Conservation (phyloP, 2,888 invertebrate genomes). For the Agrochola litura region DNA sequence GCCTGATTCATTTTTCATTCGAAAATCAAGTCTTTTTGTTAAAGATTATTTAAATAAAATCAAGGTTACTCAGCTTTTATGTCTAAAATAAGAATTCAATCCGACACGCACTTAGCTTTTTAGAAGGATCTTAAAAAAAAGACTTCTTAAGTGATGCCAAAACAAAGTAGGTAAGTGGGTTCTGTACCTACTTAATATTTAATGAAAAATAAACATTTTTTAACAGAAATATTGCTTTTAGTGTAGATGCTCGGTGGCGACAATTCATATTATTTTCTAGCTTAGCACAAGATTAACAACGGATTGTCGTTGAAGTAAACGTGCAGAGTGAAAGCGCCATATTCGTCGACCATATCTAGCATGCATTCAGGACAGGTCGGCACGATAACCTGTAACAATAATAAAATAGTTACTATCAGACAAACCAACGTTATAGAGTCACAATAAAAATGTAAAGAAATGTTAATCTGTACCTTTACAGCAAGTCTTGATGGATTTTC, state of each 20-base stretch:
- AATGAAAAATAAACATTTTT: background rate
- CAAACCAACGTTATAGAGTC: background rate
- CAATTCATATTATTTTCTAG: too few relatives aligned
- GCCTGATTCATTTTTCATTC: too few relatives aligned
- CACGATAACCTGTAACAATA: slow-evolving; percentile 4
- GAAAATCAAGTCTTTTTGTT: too few relatives aligned
- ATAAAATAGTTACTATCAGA: background rate
- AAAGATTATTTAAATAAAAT: too few relatives aligned
- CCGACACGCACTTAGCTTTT: too few relatives aligned
- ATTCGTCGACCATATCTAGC: accelerated
- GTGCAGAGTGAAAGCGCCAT: background rate
- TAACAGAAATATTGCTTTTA: background rate
- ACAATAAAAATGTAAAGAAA: background rate
- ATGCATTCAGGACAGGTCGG: background rate
- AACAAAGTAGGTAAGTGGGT: background rate
- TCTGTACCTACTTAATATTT: background rate
- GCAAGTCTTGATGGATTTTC: accelerated
- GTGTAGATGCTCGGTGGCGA: background rate
- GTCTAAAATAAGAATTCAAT: too few relatives aligned
- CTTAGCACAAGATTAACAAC: accelerated
- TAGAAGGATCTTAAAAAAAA: background rate
- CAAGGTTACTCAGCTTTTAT: too few relatives aligned
- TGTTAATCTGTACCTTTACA: background rate
- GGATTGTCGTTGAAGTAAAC: background rate
- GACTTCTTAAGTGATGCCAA: background rate